A percentile compares a stretch with the other conserved stretches of the same genome.
phyloP scores from a whole-genome alignment of 2,888 invertebrate genomes.

The Rhogogaster chlorosoma region DNA sequence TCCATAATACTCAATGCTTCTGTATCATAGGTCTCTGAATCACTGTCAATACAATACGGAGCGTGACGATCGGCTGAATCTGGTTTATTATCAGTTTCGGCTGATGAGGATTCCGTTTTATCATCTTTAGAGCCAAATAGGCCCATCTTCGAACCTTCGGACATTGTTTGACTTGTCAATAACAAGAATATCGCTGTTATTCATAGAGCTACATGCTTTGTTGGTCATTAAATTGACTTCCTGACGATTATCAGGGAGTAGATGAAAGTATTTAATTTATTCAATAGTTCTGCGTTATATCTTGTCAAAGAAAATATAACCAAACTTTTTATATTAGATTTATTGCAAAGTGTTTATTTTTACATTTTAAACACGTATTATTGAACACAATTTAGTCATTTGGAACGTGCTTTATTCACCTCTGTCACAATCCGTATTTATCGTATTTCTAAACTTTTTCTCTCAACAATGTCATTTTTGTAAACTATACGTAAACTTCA shows the following conservation, averaged over 20 bases:
- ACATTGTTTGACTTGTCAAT: conserved; percentile 65
- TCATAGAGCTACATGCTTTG: not conserved
- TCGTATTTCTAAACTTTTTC: not conserved
- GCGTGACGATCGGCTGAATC: conserved; percentile 63
- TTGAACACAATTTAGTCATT: not conserved
- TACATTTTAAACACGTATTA: conserved; percentile 13
- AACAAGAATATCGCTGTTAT: conserved; percentile 6
- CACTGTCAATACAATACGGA: conserved; percentile 69
- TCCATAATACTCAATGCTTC: conserved; percentile 72
- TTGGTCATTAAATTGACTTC: not conserved
- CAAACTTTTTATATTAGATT: conserved; percentile 34
- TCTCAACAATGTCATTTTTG: conserved; percentile 39
- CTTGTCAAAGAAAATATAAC: conserved; percentile 29
- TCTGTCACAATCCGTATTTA: not conserved
- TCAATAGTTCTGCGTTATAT: not conserved
- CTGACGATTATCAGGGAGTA: not conserved
- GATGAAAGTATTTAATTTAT: not conserved
- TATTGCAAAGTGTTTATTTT: not conserved
- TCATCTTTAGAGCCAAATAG: conserved; percentile 71
- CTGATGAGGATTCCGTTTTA: conserved; percentile 59
- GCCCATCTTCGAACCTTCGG: conserved; percentile 70
- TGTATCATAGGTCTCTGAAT: conserved; percentile 69
- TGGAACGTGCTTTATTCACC: not conserved
- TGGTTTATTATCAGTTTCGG: conserved; percentile 54
- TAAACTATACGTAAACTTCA: conserved; percentile 19